Evolutionary conservation across 2,113 vertebrate genomes (phyloP), one percentile per base, ranked within the genome.

Genomic region (Triplophysa siluroides): DNA sequence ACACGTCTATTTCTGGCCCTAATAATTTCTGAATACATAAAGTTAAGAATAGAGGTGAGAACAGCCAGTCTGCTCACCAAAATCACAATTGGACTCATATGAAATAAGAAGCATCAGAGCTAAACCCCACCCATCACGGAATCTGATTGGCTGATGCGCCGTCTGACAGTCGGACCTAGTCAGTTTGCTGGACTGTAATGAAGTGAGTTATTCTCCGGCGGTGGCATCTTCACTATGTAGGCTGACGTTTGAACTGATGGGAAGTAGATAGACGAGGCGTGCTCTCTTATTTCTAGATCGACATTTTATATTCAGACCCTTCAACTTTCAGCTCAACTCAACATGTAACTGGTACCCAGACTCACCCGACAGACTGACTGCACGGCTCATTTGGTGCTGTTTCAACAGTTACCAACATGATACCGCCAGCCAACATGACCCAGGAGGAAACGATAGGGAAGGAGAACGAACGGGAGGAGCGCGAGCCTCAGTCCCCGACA

Each of bases 401-500:
- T 61, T 70, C 1, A 41, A 56, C 60, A 41, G 52, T 66, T 69
- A 9, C 56, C 72, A 65, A 24, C 61, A 94, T 93, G 92, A 93
- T 94, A 83, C 92, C 92, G 4, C 92, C 92, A 38, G 85, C 79
- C 12, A 90, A 84, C 84, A 86, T 84, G 87, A 84, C 87, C 43
- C 90, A 88, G 62, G 91, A 91, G 70, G 90, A 91, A 75, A 88
- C 89, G 83, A 85, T 88, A 73, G 89, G 85, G 82, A 91, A 91
- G 78, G 89, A 92, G 80, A 90, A 88, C 69, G 90, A 90, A 62
- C 85, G 62, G 78, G 91, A 91, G 24, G 84, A 83, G 69, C 63
- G 86, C 50, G 89, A 92, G 18, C 92, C 91, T 2, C 88, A 90
- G 86, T 93, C 92, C 61, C 92, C 91, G 6, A 85, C 88, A 21